These are phyloP conservation scores for Tyto alba DNA, from an alignment of 2,113 vertebrate genomes.

Conservation along the genomic window DNA sequence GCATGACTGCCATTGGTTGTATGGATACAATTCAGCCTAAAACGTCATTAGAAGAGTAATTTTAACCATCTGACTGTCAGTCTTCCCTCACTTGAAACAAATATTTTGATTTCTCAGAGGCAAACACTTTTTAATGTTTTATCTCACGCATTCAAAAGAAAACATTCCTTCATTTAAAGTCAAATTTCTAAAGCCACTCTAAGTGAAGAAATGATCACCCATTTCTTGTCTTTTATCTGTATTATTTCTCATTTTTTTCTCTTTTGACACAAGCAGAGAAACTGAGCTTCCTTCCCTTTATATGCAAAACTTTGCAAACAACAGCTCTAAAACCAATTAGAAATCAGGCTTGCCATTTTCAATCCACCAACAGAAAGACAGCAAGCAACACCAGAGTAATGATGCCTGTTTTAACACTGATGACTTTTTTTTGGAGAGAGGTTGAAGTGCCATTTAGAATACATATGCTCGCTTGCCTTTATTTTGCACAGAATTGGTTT, in stretches of 20 bases:
- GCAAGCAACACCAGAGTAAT: not conserved
- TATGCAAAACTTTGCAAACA: not conserved
- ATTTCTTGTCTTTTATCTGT: not conserved
- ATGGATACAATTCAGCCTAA: not conserved
- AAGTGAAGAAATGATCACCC: not conserved
- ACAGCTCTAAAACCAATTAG: not conserved
- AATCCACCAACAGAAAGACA: not conserved
- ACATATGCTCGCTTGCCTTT: not conserved
- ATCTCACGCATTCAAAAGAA: not conserved
- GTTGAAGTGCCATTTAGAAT: constrained; percentile 25
- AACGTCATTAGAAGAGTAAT: not conserved
- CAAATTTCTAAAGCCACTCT: not conserved
- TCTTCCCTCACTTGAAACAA: not conserved
- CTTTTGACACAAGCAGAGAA: not conserved
- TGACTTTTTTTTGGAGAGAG: not conserved
- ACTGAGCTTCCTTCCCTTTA: not conserved
- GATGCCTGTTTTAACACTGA: not conserved
- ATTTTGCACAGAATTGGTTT: constrained; percentile 5
- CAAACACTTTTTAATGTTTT: not conserved
- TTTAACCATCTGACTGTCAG: not conserved
- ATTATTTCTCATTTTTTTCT: not conserved
- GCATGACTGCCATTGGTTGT: fast-evolving
- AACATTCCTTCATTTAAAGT: not conserved
- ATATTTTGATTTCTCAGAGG: not conserved
- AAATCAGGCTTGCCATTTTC: not conserved